phyloP scores from a whole-genome alignment of 2,888 invertebrate genomes.

The Oxytorus armatus region DNA sequence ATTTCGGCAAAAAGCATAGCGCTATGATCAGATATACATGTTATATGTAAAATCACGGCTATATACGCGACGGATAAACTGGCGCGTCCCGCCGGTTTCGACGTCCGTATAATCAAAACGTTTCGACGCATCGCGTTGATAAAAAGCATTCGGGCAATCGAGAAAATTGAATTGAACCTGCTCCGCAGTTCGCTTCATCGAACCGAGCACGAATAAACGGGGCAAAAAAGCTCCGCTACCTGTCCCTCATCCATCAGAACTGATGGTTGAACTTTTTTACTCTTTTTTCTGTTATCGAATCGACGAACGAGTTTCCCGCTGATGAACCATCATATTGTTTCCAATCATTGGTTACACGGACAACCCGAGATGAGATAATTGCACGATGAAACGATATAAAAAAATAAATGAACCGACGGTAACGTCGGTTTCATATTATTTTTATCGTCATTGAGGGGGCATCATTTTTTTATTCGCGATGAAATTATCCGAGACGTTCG shows the following conservation, averaged over 20 bases:
- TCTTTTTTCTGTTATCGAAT: constrained; percentile 16
- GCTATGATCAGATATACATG: no score
- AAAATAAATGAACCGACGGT: not conserved
- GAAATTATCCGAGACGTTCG: no score
- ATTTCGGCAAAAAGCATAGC: no score
- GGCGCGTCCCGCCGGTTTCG: constrained; percentile 12
- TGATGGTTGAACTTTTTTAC: constrained; percentile 17
- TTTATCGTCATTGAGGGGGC: no score
- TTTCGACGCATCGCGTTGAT: constrained; percentile 55
- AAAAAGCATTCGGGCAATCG: constrained; percentile 63
- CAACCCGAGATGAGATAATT: not conserved
- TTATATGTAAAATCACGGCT: constrained; percentile 52
- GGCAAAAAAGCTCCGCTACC: constrained; percentile 33
- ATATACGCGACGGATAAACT: constrained; percentile 59
- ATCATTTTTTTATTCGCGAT: not conserved
- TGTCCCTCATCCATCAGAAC: constrained; percentile 5
- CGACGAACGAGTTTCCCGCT: constrained; percentile 11
- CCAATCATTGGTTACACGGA: constrained; percentile 22
- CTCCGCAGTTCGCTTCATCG: constrained; percentile 53
- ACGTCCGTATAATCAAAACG: constrained; percentile 64
- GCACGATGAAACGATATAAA: not conserved
- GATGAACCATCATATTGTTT: constrained; percentile 33
- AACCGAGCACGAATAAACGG: constrained; percentile 53
- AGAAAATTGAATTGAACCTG: constrained; percentile 62
- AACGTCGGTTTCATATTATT: no score